phyloP scores from a whole-genome alignment of 2,113 vertebrate species.

The Aegypius monachus region DNA sequence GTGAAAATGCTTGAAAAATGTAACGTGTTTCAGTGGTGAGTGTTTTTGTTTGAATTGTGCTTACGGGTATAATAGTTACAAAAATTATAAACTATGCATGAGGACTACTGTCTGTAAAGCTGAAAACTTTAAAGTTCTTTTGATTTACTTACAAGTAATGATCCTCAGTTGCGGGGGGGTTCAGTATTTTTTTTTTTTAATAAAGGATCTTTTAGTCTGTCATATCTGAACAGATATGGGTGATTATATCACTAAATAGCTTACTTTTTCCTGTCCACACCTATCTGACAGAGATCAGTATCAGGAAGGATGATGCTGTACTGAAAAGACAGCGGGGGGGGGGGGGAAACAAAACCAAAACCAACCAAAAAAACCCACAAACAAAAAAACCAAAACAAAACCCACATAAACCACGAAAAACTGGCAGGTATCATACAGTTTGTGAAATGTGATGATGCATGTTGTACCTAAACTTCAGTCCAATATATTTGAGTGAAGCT shows the following conservation, averaged over 20 bases:
- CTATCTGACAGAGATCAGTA: neutral
- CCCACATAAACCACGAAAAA: neutral
- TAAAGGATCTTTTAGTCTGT: neutral
- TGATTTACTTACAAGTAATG: neutral
- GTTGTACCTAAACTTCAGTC: neutral
- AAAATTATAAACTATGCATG: neutral
- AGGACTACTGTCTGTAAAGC: neutral
- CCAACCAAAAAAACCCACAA: neutral
- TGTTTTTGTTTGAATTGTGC: neutral
- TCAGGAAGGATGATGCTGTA: neutral
- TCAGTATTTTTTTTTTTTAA: neutral
- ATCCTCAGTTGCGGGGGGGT: neutral
- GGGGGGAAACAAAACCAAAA: no score
- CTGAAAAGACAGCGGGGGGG: neutral
- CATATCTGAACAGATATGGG: neutral
- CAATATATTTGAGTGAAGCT: neutral
- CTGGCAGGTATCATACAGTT: neutral
- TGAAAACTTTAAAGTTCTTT: neutral
- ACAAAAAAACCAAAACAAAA: no score
- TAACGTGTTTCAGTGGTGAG: conserved; percentile 96
- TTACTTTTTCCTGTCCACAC: neutral
- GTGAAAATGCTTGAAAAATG: conserved; percentile 98
- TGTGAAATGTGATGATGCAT: neutral
- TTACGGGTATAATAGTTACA: neutral
- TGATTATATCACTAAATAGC: neutral